A percentile compares a stretch with the other conserved stretches of the same genome.
Conservation (phyloP, 2,113 vertebrate genomes). For the Calidris pygmaea region DNA sequence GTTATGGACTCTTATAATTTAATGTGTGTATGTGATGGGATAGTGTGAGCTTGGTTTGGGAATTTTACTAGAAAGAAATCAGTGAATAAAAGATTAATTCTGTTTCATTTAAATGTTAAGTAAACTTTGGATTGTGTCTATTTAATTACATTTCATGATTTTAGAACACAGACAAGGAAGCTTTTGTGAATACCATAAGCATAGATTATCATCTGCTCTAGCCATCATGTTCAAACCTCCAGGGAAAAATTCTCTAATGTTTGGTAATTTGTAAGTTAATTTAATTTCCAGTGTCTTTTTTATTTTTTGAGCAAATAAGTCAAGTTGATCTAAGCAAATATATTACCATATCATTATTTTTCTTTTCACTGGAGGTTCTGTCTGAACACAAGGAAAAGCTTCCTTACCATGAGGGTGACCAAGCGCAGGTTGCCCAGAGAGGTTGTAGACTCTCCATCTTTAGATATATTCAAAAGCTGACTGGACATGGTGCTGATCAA, state of each 20-base stretch:
- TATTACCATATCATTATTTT: neutral
- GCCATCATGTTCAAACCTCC: neutral
- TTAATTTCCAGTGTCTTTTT: neutral
- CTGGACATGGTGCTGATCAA: neutral
- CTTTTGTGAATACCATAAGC: neutral
- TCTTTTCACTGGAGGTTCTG: neutral
- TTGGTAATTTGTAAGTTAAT: neutral
- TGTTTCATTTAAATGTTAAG: neutral
- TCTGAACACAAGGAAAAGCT: neutral
- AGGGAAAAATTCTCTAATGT: neutral
- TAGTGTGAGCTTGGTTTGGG: neutral
- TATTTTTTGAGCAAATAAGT: neutral
- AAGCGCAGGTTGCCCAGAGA: neutral
- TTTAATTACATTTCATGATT: neutral
- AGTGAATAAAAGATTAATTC: neutral
- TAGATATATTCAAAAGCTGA: neutral
- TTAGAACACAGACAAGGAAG: neutral
- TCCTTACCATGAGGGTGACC: neutral
- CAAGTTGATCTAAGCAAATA: neutral
- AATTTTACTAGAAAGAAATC: neutral
- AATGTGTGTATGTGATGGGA: neutral
- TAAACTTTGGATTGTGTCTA: neutral
- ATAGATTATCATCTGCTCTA: neutral
- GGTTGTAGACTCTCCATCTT: neutral
- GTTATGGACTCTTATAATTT: neutral